Evolutionary conservation across 2,113 vertebrate species (phyloP).

Genomic region (Scalopus aquaticus): DNA sequence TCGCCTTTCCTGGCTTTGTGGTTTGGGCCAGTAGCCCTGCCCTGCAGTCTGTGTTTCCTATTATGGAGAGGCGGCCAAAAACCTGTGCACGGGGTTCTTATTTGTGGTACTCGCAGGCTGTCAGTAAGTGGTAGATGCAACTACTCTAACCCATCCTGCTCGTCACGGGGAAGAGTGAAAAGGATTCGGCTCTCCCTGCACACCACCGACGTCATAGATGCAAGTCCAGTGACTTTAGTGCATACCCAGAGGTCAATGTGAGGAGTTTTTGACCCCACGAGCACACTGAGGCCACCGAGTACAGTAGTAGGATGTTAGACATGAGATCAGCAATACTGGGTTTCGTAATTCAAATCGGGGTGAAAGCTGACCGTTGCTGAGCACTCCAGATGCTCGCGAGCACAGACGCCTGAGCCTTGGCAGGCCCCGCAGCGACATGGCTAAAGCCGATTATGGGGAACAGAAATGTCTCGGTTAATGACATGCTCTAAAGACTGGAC

Average conservation of each 20-base stretch:
- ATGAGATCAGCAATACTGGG: not conserved
- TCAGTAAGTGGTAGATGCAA: not conserved
- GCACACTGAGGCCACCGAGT: not conserved
- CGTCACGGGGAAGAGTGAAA: not conserved
- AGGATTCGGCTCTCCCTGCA: not conserved
- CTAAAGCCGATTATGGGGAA: not conserved
- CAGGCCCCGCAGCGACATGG: not conserved
- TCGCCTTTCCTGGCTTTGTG: not conserved
- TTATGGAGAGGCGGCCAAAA: not conserved
- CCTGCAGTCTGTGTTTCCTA: not conserved
- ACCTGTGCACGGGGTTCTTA: not conserved
- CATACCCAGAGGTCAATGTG: not conserved
- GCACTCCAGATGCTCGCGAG: not conserved
- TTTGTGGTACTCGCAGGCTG: not conserved
- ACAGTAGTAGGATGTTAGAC: not conserved
- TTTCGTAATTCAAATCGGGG: not conserved
- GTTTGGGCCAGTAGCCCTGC: not conserved
- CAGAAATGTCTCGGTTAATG: not conserved
- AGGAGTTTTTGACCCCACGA: not conserved
- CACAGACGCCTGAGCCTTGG: not conserved
- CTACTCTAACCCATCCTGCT: not conserved
- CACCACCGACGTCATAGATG: not conserved
- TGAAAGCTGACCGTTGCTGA: not conserved
- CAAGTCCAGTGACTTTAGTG: not conserved
- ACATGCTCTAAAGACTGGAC: not conserved